A percentile compares a stretch with the other conserved stretches of the same genome.
phyloP scores from a whole-genome alignment of 2,888 invertebrate genomes.

The Andrena camellia region DNA sequence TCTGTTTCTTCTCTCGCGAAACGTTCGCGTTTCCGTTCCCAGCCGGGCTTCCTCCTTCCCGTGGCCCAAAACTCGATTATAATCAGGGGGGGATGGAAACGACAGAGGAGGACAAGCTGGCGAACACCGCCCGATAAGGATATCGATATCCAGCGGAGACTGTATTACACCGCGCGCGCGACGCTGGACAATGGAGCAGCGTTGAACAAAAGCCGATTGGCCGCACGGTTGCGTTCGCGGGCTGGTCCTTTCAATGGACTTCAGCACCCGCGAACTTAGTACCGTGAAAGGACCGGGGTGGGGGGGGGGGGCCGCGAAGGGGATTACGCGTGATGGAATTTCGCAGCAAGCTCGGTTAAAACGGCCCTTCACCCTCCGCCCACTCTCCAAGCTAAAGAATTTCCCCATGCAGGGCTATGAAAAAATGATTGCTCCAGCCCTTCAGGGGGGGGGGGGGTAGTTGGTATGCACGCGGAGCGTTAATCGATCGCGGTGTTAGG shows the following conservation, averaged over 20 bases:
- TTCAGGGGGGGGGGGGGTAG: too few relatives aligned
- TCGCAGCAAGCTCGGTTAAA: conserved; percentile 2
- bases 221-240: conserved; percentile 8
- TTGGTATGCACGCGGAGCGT: background rate
- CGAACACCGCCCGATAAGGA: conserved; percentile 35
- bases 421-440: background rate
- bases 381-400: background rate
- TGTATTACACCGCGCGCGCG: background rate
- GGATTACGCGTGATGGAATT: conserved; percentile 7
- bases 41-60: background rate
- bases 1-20: conserved; percentile 24
- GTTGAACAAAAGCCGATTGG: conserved; percentile 37
- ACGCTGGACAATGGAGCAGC: conserved; percentile 29
- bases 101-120: background rate
- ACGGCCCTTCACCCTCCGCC: background rate
- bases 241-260: conserved; percentile 44
- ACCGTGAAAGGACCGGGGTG: background rate
- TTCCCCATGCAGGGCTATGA: background rate
- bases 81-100: background rate
- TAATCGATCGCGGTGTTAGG: background rate
- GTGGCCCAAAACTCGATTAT: conserved; percentile 9
- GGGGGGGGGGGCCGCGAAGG: background rate
- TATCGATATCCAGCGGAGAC: conserved; percentile 33
- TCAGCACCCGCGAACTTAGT: conserved; percentile 5
- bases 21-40: background rate